phyloP scores from a whole-genome alignment of 2,113 vertebrate species.

The Myocastor coypus region DNA sequence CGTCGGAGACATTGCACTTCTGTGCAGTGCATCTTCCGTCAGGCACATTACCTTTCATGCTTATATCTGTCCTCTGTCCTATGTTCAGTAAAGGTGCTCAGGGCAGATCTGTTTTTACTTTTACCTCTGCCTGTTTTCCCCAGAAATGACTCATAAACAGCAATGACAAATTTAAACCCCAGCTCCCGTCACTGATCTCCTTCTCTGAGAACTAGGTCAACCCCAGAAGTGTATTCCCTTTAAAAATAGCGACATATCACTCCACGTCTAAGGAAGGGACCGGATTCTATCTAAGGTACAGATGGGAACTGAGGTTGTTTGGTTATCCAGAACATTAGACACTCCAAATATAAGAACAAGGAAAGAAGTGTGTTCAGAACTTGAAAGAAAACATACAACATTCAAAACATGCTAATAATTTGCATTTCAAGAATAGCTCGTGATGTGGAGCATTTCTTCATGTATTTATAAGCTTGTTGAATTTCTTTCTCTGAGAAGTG shows the following conservation, averaged over 20 bases:
- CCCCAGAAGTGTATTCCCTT: not conserved
- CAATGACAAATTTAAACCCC: not conserved
- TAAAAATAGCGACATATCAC: not conserved
- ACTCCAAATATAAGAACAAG: not conserved
- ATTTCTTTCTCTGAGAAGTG: too few species aligned
- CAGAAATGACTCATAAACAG: not conserved
- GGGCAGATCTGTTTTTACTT: not conserved
- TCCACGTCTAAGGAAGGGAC: not conserved
- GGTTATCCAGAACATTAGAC: not conserved
- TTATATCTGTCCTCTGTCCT: not conserved
- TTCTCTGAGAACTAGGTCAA: not conserved
- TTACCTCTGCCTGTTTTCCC: not conserved
- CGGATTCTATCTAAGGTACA: not conserved
- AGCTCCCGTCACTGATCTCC: not conserved
- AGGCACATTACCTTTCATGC: not conserved
- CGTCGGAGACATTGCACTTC: not conserved
- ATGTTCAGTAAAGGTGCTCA: not conserved
- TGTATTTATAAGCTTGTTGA: too few species aligned
- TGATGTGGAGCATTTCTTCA: too few species aligned
- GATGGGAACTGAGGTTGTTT: not conserved
- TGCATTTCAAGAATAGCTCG: too few species aligned
- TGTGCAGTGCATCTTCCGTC: not conserved
- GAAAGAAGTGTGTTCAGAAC: not conserved
- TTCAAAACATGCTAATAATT: not conserved
- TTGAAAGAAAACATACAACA: not conserved